Conservation (phyloP, 2,797 vertebrate genomes). For the Pangasius larnaudii region DNA sequence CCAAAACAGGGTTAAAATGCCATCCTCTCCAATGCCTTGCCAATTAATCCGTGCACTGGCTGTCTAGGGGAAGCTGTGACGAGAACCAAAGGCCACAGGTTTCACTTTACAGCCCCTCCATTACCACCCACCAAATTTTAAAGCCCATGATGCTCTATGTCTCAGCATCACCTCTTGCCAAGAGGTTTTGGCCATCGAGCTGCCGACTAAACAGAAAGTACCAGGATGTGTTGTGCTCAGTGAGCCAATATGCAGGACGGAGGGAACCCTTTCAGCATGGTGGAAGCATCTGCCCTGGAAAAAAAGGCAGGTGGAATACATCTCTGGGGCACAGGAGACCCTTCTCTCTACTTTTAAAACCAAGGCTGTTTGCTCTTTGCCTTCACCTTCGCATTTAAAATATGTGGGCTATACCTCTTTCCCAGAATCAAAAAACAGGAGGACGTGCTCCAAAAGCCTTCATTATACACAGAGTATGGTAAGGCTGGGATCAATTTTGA, state of each 20-base stretch:
- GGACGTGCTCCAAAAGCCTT: conserved; percentile 64
- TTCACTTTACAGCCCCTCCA: conserved; percentile 79
- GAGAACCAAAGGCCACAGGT: conserved; percentile 69
- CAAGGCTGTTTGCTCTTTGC: conserved; percentile 54
- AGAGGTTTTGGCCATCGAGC: conserved; percentile 62
- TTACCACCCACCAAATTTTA: conserved; percentile 73
- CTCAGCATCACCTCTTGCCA: conserved; percentile 31
- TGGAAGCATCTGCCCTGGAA: conserved; percentile 43
- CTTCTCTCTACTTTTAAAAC: conserved; percentile 59
- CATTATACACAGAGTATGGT: conserved; percentile 74
- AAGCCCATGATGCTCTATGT: conserved; percentile 49
- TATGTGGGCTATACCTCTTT: conserved; percentile 53
- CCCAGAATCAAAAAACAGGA: conserved; percentile 53
- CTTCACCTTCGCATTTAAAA: conserved; percentile 56
- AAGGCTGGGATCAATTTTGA: conserved; percentile 73
- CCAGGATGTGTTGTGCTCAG: conserved; percentile 38
- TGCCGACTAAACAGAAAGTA: conserved; percentile 61
- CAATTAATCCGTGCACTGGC: conserved; percentile 87
- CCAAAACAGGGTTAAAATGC: conserved; percentile 91
- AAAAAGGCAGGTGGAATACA: conserved; percentile 46
- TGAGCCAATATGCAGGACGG: conserved; percentile 36
- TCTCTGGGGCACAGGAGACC: conserved; percentile 42
- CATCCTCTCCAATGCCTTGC: conserved; percentile 85
- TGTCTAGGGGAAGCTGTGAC: conserved; percentile 74
- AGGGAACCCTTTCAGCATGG: conserved; percentile 46